Evolutionary conservation across 2,888 invertebrate genomes (phyloP), one percentile per base, ranked within the genome.

Genomic region (Epirrita christyi): DNA sequence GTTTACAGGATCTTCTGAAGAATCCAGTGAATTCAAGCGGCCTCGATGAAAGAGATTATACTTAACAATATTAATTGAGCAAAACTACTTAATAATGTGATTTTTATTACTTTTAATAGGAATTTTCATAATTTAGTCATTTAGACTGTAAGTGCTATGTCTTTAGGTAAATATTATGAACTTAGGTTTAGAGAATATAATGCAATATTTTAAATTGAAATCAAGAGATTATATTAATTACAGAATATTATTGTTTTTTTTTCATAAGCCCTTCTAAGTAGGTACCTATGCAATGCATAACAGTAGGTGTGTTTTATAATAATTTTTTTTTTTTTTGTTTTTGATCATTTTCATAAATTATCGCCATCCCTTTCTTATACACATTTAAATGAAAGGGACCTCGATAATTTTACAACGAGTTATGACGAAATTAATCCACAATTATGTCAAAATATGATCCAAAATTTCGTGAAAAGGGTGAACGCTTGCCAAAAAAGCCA

Each of bases 21-120:
- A 92, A 67, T 92, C 91, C 13, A 81, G 83, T n/a, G 91, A 92
- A 75, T 85, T 81, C 72, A 91, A 88, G 67, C 80, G 88, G 72
- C 90, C 89, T 11, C 88, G 90, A 76, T 90, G 79, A 88, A 71
- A 68, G 41, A 50, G 63, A 62, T 63, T 56, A 54, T 37, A 56
- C 62, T 50, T 51, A 63, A 61, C 53, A 63, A 66, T 48, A 42
- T 59, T 48, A 63, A 62, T 66, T 64, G 67, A 73, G 77, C 73
- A 66, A 72, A 72, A 75, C 73, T 83, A 87, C 84, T 84, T 86
- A 85, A 83, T 76, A 79, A 78, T 89, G 90, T 89, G 89, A 89
- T 89, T 86, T 89, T 85, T 83, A 71, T 77, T 80, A 78, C 79
- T 80, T 76, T 77, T 76, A 78, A 72, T 80, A 78, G 77, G 76